phyloP scores from a whole-genome alignment of 2,888 invertebrate species.

The Drosophila nr. medialis region DNA sequence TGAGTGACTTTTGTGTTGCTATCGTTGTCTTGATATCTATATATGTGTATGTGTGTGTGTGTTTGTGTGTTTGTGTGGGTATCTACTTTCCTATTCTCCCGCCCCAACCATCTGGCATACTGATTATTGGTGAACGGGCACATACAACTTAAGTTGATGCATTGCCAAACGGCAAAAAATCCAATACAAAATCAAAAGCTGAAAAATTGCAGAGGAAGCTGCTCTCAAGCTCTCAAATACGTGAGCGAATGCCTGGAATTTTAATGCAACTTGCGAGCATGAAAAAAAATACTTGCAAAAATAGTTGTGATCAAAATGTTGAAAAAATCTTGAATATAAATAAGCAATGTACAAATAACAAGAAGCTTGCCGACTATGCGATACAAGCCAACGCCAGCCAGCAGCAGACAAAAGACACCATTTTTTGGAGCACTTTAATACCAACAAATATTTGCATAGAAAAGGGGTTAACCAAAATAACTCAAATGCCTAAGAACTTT shows the following conservation, averaged over 20 bases:
- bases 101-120: slow-evolving; percentile 13
- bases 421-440: background rate
- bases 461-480: background rate
- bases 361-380: background rate
- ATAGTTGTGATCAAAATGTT: slow-evolving; percentile 30
- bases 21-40: background rate
- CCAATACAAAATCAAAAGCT: slow-evolving; percentile 44
- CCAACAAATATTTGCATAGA: background rate
- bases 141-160: slow-evolving; percentile 35
- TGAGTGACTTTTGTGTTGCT: slow-evolving; percentile 27
- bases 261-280: slow-evolving; percentile 31
- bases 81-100: background rate
- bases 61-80: background rate
- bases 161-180: slow-evolving; percentile 37
- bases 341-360: background rate
- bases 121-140: slow-evolving; percentile 47
- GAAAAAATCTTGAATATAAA: slow-evolving; percentile 1
- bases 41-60: background rate
- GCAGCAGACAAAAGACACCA: background rate
- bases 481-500: background rate
- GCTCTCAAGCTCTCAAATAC: slow-evolving; percentile 14
- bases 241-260: slow-evolving; percentile 41
- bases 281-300: slow-evolving; percentile 27
- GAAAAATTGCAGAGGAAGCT: slow-evolving; percentile 26
- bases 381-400: background rate